phyloP scores from a whole-genome alignment of 2,113 vertebrate genomes.

The Sapajus apella region DNA sequence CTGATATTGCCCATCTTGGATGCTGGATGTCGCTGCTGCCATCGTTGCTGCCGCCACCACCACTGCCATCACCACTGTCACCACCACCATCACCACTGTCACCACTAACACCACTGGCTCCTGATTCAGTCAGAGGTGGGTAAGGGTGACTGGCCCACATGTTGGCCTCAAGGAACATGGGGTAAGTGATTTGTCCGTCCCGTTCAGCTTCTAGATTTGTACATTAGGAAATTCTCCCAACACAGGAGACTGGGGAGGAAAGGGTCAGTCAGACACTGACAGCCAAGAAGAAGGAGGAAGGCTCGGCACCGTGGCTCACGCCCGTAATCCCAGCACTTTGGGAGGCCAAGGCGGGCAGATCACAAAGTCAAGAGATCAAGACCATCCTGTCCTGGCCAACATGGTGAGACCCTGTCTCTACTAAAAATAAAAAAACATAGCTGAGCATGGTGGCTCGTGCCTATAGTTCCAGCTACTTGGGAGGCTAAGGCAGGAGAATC shows the following conservation, averaged over 20 bases:
- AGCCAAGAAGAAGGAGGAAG: neutral
- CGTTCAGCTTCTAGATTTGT: neutral
- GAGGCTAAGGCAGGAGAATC: too few relatives aligned
- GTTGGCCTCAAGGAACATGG: neutral
- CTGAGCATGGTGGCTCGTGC: too few relatives aligned
- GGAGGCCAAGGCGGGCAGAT: too few relatives aligned
- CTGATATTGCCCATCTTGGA: neutral
- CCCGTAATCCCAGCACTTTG: too few relatives aligned
- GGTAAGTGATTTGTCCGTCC: neutral
- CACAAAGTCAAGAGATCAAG: too few relatives aligned
- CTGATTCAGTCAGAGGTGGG: neutral
- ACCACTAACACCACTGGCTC: neutral
- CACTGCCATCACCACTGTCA: neutral
- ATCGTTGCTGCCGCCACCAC: neutral
- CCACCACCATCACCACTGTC: too few relatives aligned
- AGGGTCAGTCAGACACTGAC: neutral
- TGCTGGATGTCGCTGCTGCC: too few relatives aligned
- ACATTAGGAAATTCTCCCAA: neutral
- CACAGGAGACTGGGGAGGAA: neutral
- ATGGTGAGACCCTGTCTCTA: too few relatives aligned
- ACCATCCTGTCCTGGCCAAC: too few relatives aligned
- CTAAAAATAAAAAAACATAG: too few relatives aligned
- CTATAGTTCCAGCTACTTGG: too few relatives aligned
- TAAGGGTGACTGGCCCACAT: neutral
- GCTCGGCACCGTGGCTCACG: too few relatives aligned